phyloP scores from a whole-genome alignment of 2,888 invertebrate species.

The Osmoderma eremita region DNA sequence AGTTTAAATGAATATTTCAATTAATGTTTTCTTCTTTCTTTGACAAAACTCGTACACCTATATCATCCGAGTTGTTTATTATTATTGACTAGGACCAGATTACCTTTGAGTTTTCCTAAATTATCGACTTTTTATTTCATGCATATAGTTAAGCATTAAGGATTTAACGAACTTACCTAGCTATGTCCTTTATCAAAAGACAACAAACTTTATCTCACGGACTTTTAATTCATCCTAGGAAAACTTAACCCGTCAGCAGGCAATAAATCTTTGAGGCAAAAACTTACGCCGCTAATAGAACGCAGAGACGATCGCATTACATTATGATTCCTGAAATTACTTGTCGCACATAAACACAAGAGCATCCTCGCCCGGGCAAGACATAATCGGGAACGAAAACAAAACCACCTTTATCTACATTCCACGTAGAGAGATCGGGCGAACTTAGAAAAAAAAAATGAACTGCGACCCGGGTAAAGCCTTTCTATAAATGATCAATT shows the following conservation, averaged over 20 bases:
- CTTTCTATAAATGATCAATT: constrained; percentile 43
- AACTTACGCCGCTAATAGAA: constrained; percentile 17
- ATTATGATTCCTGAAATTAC: constrained; percentile 43
- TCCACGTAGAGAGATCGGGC: constrained; percentile 7
- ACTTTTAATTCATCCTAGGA: constrained; percentile 5
- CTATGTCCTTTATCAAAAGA: constrained; percentile 1
- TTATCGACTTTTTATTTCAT: too few relatives aligned
- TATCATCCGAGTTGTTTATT: too few relatives aligned
- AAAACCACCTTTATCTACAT: constrained; percentile 17
- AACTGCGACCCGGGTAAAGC: constrained; percentile 43
- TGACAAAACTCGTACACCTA: too few relatives aligned
- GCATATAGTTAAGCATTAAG: neutral
- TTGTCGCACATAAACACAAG: constrained; percentile 36
- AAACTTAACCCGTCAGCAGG: constrained; percentile 7
- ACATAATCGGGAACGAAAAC: constrained; percentile 38
- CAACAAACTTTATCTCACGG: constrained; percentile 11
- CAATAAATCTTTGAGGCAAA: constrained; percentile 21
- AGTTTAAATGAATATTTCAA: too few relatives aligned
- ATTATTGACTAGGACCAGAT: too few relatives aligned
- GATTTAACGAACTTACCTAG: neutral
- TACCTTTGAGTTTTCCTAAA: too few relatives aligned
- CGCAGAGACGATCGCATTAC: constrained; percentile 37
- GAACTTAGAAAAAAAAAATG: constrained; percentile 43
- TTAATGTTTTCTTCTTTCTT: too few relatives aligned
- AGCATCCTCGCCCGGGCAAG: constrained; percentile 13